Percentiles rank a stretch among this genome's conserved stretches.
Evolutionary conservation across 2,888 invertebrate species (phyloP).

Genomic region (Salticus scenicus): DNA sequence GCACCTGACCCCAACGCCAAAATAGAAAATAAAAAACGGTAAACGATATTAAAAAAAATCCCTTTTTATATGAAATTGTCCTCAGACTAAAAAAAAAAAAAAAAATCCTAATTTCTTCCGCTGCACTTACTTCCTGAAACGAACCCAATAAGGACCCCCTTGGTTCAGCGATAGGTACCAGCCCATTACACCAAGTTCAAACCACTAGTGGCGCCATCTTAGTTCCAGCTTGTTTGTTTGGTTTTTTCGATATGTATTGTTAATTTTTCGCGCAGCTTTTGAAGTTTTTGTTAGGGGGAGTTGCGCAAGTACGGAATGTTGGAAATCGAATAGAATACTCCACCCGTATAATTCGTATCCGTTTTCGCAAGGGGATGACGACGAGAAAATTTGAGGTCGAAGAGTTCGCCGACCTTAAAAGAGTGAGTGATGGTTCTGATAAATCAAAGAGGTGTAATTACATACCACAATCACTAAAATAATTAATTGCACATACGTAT

Average conservation of each 20-base stretch:
- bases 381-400: neutral
- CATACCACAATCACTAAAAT: neutral
- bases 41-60: neutral
- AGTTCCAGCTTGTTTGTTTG: neutral
- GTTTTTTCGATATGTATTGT: neutral
- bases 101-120: neutral
- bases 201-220: neutral
- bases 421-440: neutral
- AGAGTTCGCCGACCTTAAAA: neutral
- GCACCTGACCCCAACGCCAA: neutral
- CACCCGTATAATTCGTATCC: constrained; percentile 4
- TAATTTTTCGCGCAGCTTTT: constrained; percentile 1
- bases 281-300: neutral
- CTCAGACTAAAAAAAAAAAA: neutral
- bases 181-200: neutral
- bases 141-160: neutral
- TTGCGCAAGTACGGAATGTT: neutral
- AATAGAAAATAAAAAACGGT: neutral
- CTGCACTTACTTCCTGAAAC: neutral
- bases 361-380: neutral
- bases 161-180: neutral
- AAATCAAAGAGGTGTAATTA: neutral
- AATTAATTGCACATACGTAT: neutral
- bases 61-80: neutral
- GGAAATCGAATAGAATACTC: constrained; percentile 1